These are phyloP conservation scores for Tipula helvola DNA, from an alignment of 2,888 invertebrate species.

Conservation along the genomic window DNA sequence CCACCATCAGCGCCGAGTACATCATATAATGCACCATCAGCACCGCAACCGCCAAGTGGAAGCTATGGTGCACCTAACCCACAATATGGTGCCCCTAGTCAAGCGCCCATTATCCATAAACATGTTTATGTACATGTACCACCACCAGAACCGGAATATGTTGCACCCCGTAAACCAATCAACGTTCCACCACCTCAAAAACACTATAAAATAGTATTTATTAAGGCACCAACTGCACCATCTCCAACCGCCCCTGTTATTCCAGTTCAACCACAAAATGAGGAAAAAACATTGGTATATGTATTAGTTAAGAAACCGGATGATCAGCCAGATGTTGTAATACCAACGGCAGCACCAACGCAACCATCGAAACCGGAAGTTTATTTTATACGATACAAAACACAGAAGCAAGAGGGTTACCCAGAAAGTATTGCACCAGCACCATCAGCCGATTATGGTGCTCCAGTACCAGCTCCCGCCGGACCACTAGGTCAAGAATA, in stretches of 20 bases:
- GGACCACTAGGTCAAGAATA: constrained; percentile 30
- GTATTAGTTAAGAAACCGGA: constrained; percentile 64
- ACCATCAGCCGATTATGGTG: constrained; percentile 30
- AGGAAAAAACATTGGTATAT: constrained; percentile 63
- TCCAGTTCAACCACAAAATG: constrained; percentile 51
- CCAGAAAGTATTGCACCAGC: constrained; percentile 32
- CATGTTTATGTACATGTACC: constrained; percentile 87
- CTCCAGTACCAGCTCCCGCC: constrained; percentile 21
- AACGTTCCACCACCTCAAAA: constrained; percentile 52
- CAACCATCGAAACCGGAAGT: constrained; percentile 65
- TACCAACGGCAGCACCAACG: constrained; percentile 57
- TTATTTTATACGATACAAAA: constrained; percentile 64
- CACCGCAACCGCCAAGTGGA: constrained; percentile 21
- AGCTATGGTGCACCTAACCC: constrained; percentile 45
- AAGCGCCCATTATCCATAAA: constrained; percentile 71
- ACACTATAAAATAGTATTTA: constrained; percentile 69
- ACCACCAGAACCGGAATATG: constrained; percentile 71
- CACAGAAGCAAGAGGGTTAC: constrained; percentile 41
- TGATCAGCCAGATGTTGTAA: constrained; percentile 51
- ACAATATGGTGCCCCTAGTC: constrained; percentile 57
- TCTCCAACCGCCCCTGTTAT: constrained; percentile 48
- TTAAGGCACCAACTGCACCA: constrained; percentile 55
- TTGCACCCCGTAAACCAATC: constrained; percentile 48
- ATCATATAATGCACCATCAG: constrained; percentile 13
- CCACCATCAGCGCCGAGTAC: constrained; percentile 12